phyloP scores from a whole-genome alignment of 2,113 vertebrate genomes.

The Crypturellus undulatus region DNA sequence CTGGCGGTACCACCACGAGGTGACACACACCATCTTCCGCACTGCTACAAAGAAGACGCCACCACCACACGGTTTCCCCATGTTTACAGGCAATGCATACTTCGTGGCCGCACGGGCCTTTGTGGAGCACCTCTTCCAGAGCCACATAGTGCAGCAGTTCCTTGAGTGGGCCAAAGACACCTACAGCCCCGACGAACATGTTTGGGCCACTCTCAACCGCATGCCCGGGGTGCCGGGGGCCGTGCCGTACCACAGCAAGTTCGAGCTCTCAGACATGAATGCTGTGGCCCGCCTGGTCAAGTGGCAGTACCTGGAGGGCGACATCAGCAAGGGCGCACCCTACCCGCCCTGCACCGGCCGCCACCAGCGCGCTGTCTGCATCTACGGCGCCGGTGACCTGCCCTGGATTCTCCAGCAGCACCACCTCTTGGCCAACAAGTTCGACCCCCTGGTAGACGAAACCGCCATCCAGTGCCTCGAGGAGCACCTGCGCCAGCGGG shows the following conservation, averaged over 20 bases:
- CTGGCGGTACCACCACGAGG: slow-evolving; percentile 82
- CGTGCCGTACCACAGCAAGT: slow-evolving; percentile 78
- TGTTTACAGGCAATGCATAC: slow-evolving; percentile 90
- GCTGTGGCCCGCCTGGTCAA: slow-evolving; percentile 87
- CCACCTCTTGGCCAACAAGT: slow-evolving; percentile 93
- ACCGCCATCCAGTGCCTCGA: slow-evolving; percentile 86
- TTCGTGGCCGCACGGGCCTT: slow-evolving; percentile 85
- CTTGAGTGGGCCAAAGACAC: slow-evolving; percentile 92
- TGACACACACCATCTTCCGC: background rate
- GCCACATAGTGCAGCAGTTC: slow-evolving; percentile 65
- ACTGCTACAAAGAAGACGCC: slow-evolving; percentile 61
- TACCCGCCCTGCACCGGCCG: slow-evolving; percentile 84
- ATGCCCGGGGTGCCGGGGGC: slow-evolving; percentile 85
- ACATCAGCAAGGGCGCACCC: slow-evolving; percentile 81
- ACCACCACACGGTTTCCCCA: slow-evolving; percentile 81
- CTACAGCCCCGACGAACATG: slow-evolving; percentile 91
- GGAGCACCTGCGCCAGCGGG: slow-evolving; percentile 81
- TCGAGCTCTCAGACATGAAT: slow-evolving; percentile 84
- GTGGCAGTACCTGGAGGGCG: slow-evolving; percentile 83
- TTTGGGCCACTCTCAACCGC: slow-evolving; percentile 93
- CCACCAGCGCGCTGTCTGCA: slow-evolving; percentile 81
- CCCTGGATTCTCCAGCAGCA: slow-evolving; percentile 85
- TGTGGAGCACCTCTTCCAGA: slow-evolving; percentile 80
- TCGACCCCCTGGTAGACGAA: slow-evolving; percentile 87
- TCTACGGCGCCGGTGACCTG: slow-evolving; percentile 89